Evolutionary conservation across 2,113 vertebrate genomes (phyloP).

Genomic region (Vidua macroura): DNA sequence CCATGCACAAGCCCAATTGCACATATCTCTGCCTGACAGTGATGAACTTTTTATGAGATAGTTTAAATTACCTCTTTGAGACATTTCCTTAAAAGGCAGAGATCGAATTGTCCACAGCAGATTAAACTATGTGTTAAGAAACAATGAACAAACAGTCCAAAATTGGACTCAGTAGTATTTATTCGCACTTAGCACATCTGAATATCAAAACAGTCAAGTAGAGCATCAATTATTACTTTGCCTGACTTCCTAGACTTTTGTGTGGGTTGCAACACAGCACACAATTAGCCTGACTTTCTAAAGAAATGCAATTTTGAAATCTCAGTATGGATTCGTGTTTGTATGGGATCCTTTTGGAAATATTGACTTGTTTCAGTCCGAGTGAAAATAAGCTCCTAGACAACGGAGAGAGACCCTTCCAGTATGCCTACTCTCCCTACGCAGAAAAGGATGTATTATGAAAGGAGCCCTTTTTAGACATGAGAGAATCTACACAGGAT

Average conservation of each 20-base stretch:
- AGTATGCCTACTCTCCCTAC: background rate
- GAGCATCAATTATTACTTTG: background rate
- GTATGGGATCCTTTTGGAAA: background rate
- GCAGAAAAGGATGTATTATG: background rate
- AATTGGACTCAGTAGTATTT: background rate
- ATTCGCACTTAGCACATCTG: background rate
- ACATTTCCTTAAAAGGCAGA: slow-evolving; percentile 62
- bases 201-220: background rate
- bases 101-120: slow-evolving; percentile 11
- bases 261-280: background rate
- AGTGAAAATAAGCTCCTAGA: background rate
- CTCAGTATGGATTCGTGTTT: background rate
- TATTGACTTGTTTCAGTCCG: background rate
- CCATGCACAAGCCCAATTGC: slow-evolving; percentile 9
- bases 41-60: slow-evolving; percentile 52
- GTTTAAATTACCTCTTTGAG: slow-evolving; percentile 60
- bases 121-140: slow-evolving; percentile 43
- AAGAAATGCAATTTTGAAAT: background rate
- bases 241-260: background rate
- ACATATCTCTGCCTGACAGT: slow-evolving; percentile 48
- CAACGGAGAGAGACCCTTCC: background rate
- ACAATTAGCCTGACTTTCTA: background rate
- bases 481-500: background rate
- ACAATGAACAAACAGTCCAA: slow-evolving; percentile 33
- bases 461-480: background rate